Base-by-base conservation (phyloP, 2,888 invertebrate species). In the Tricholauxania praeusta region DNA sequence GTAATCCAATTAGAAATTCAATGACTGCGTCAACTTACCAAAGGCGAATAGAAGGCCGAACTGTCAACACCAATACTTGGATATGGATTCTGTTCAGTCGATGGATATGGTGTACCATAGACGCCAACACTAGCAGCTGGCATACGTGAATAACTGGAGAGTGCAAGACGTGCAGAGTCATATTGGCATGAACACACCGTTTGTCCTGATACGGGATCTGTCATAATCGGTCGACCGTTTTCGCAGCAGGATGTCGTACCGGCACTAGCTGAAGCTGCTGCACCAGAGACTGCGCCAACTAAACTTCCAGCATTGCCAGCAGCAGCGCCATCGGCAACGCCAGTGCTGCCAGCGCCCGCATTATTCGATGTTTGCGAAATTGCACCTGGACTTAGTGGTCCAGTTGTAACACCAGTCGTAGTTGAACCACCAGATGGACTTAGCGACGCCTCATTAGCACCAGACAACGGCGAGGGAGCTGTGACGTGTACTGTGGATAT, bases 181-280 rank as follows among this genome's bases (percentile, higher is more conserved):
- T 96, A 96, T 88, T 96, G 96, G 88, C 97, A 97, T 81, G 96
- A 96, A 89, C 96, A 97, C 81, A 97, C 95, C 69, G 95, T 94
- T 88, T 96, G 96, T 49, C 96, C 96, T 79, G 96, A 95, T 75
- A 96, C 94, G 17, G 96, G 96, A 88, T 97, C 96, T 80, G 96
- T 96, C 90, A 96, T 94, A 88, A 96, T 93, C 79, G 96, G 96
- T 77, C 96, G 91, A 69, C 96, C 96, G 78, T 95, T 95, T 86
- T 96, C 96, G 89, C 96, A 96, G 89, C 96, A 96, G 75, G 92
- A 89, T 80, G 88, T 80, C 60, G 79, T 77, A 39, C 77, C 78
- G 32, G 64, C 72, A 12, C 49, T 67, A 63, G 67, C 64, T 32
- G 59, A 69, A 12, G 67, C 66, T 14, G 51, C 49, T 17, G n/a